Evolutionary conservation across 2,113 vertebrate genomes (phyloP).

Genomic region (Saccopteryx leptura): DNA sequence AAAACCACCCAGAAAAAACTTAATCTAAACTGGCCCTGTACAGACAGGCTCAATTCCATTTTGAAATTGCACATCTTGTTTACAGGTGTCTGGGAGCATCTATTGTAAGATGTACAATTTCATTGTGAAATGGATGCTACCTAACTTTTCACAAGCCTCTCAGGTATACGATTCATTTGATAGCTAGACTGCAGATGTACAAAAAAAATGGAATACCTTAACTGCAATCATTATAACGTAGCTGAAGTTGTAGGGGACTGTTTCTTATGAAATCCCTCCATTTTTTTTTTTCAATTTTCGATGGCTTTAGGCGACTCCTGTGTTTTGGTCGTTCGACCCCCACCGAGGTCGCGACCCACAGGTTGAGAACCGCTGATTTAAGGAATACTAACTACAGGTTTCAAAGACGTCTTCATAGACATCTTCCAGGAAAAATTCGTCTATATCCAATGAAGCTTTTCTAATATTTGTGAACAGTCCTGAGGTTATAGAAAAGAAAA

Average conservation of each 20-base stretch:
- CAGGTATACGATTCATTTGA: not conserved
- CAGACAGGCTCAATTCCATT: not conserved
- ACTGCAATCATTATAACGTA: not conserved
- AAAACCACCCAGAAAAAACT: not conserved
- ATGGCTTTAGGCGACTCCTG: no score
- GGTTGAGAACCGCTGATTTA: not conserved
- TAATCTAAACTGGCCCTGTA: constrained; percentile 47
- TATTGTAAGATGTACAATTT: not conserved
- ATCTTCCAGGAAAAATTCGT: constrained; percentile 21
- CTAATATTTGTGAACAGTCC: not conserved
- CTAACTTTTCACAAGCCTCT: constrained; percentile 40
- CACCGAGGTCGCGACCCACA: no score
- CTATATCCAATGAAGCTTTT: not conserved
- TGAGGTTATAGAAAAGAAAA: constrained; percentile 65
- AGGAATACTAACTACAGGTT: constrained; percentile 51
- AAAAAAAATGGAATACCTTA: constrained; percentile 27
- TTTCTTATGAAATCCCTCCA: constrained; percentile 21
- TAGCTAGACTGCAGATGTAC: not conserved
- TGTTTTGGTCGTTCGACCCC: no score
- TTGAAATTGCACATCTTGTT: not conserved
- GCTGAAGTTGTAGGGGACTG: constrained; percentile 26
- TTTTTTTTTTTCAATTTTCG: constrained; percentile 3
- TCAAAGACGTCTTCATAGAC: not conserved
- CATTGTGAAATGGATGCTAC: constrained; percentile 19
- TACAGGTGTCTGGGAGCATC: not conserved